Evolutionary conservation across 2,113 vertebrate species (phyloP).

Genomic region (Chaenocephalus aceratus): DNA sequence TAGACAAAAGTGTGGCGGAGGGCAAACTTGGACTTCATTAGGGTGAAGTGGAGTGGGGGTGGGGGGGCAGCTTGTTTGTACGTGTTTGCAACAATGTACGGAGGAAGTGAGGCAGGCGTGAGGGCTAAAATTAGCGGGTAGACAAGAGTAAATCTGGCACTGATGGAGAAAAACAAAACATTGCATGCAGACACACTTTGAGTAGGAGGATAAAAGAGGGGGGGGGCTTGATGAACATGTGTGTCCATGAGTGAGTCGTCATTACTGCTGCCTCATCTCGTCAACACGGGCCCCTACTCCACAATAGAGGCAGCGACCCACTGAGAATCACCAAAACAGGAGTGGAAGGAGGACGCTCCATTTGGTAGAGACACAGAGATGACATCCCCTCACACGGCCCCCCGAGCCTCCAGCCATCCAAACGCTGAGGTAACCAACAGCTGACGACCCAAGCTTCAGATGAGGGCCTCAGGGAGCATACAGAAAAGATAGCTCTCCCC

Average conservation of each 20-base stretch:
- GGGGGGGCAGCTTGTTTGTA: conserved; percentile 32
- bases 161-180: conserved; percentile 65
- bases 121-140: conserved; percentile 26
- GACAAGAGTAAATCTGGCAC: conserved; percentile 40
- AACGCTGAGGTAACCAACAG: conserved; percentile 55
- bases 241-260: conserved; percentile 18
- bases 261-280: conserved; percentile 29
- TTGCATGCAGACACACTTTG: conserved; percentile 46
- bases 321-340: conserved; percentile 57
- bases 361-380: conserved; percentile 59
- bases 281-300: conserved; percentile 43
- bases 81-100: conserved; percentile 1
- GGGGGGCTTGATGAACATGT: neutral
- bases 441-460: conserved; percentile 69
- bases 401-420: conserved; percentile 18
- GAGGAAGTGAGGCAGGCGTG: conserved; percentile 42
- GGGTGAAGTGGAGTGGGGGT: conserved; percentile 18
- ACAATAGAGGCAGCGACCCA: conserved; percentile 68
- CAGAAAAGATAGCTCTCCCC: conserved; percentile 56
- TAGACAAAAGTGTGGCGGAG: conserved; percentile 50
- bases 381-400: conserved; percentile 46
- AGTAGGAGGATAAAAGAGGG: neutral
- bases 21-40: conserved; percentile 23
- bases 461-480: conserved; percentile 49
- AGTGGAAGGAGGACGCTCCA: conserved; percentile 51